These are phyloP conservation scores for Cyclophora punctaria DNA, from an alignment of 2,888 invertebrate species.

Conservation along the genomic window DNA sequence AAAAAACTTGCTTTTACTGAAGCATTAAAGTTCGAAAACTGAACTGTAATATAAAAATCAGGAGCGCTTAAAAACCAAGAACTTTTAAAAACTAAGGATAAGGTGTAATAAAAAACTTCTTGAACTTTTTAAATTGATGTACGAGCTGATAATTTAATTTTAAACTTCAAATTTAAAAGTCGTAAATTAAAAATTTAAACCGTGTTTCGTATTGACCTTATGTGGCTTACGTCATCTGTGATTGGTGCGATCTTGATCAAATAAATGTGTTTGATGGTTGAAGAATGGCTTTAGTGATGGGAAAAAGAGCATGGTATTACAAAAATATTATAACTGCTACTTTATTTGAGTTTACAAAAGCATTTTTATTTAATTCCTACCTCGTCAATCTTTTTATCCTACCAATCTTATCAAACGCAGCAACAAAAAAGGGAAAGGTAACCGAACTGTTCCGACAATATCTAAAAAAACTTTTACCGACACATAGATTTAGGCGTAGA, in stretches of 20 bases:
- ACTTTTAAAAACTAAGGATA: conserved; percentile 4
- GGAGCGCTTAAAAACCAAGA: conserved; percentile 6
- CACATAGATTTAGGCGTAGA: too few species aligned
- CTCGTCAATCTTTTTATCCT: too few species aligned
- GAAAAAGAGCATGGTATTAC: neutral
- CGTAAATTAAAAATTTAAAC: conserved; percentile 60
- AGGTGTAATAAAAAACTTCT: conserved; percentile 11
- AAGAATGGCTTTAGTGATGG: conserved; percentile 38
- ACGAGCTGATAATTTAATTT: conserved; percentile 38
- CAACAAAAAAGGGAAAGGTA: too few species aligned
- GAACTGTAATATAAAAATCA: conserved; percentile 11
- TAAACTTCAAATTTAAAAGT: conserved; percentile 51
- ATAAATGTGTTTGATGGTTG: conserved; percentile 57
- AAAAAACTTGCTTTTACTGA: too few species aligned
- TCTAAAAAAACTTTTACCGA: too few species aligned
- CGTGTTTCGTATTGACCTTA: conserved; percentile 43
- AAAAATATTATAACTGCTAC: too few species aligned
- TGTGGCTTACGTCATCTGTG: conserved; percentile 29
- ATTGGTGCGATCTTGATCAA: conserved; percentile 53
- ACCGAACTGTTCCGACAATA: too few species aligned
- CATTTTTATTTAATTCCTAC: too few species aligned
- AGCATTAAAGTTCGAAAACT: neutral
- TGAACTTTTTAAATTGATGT: conserved; percentile 14
- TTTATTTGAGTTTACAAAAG: too few species aligned
- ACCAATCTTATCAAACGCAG: too few species aligned